Percentiles rank a stretch among this genome's conserved stretches.
phyloP scores from a whole-genome alignment of 2,797 vertebrate genomes.

The Onychomys arenicola region DNA sequence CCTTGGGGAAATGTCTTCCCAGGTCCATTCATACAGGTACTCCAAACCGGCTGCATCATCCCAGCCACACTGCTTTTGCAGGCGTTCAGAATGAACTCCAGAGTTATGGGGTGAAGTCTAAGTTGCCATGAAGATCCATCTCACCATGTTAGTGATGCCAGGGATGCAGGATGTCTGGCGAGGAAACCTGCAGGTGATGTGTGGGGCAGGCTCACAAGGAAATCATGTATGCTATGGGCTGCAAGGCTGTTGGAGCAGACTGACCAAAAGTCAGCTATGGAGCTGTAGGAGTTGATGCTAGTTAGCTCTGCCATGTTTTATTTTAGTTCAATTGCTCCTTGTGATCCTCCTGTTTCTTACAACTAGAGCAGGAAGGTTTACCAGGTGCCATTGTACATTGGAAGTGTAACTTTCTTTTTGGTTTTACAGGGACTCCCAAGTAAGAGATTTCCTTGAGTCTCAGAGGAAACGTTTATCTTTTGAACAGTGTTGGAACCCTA shows the following conservation, averaged over 20 bases:
- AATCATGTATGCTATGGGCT: neutral
- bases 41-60: neutral
- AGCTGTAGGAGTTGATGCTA: neutral
- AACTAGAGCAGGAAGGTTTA: neutral
- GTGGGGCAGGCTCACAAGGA: neutral
- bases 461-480: neutral
- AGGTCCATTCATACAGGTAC: too few species aligned
- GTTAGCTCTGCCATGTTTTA: neutral
- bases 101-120: neutral
- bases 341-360: neutral
- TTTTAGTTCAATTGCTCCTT: neutral
- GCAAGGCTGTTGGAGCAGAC: neutral
- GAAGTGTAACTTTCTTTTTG: neutral
- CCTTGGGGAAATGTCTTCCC: neutral
- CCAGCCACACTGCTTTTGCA: neutral
- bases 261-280: neutral
- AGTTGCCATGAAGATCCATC: neutral
- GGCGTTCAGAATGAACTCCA: neutral
- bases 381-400: neutral
- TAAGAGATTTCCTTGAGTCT: neutral
- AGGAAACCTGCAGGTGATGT: neutral
- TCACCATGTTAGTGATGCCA: neutral
- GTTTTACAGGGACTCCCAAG: neutral
- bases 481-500: neutral
- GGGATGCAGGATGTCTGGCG: neutral